phyloP scores from a whole-genome alignment of 2,113 vertebrate genomes.

The Natator depressus region DNA sequence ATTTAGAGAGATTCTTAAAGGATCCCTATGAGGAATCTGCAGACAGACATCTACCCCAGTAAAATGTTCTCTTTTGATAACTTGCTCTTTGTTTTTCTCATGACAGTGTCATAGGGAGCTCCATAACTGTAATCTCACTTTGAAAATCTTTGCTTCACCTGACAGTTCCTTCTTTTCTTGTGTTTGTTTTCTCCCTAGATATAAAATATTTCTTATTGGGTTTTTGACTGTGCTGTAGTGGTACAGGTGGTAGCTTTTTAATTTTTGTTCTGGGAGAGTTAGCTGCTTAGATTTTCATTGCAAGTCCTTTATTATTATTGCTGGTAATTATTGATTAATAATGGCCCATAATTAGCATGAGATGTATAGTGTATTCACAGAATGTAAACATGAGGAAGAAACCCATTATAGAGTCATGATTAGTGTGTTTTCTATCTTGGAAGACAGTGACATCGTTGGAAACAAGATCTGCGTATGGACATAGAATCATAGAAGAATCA shows the following conservation, averaged over 20 bases:
- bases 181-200: background rate
- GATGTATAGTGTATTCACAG: background rate
- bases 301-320: background rate
- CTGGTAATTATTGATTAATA: background rate
- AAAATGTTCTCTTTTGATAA: background rate
- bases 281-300: background rate
- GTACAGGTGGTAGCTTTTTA: background rate
- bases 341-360: background rate
- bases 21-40: background rate
- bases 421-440: background rate
- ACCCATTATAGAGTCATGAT: background rate
- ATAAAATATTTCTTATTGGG: background rate
- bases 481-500: too few relatives aligned
- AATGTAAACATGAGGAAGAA: background rate
- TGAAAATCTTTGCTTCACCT: background rate
- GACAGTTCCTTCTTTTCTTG: background rate
- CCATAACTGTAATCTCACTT: background rate
- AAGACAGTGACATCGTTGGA: background rate
- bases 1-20: background rate
- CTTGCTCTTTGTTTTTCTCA: background rate
- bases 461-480: background rate
- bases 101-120: background rate
- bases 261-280: background rate
- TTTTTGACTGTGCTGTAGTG: background rate
- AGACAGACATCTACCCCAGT: background rate